These are phyloP conservation scores for Labia minor DNA, from an alignment of 2,888 invertebrate species.

Conservation along the genomic window DNA sequence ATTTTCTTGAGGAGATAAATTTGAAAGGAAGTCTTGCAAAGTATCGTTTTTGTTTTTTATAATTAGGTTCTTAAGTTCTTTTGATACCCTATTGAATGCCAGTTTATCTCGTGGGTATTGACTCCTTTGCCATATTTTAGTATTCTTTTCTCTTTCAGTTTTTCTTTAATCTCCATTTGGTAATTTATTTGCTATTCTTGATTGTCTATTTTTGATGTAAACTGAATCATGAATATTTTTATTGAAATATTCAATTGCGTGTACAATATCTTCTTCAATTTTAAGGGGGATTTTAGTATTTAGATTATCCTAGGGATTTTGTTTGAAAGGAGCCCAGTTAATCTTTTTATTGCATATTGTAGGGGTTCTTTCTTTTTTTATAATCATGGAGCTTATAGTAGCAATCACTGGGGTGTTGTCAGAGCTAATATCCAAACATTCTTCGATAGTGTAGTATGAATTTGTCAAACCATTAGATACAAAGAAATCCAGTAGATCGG, in stretches of 20 bases:
- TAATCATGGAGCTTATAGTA: constrained; percentile 15
- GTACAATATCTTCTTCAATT: constrained; percentile 25
- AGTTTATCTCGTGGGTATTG: background rate
- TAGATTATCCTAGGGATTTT: constrained; percentile 19
- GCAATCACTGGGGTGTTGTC: constrained; percentile 25
- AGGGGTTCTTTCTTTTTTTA: background rate
- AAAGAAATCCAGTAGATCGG: constrained; percentile 26
- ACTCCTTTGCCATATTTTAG: constrained; percentile 19
- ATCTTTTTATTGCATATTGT: constrained; percentile 22
- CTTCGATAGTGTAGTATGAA: constrained; percentile 18
- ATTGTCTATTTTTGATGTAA: background rate
- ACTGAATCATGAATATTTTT: constrained; percentile 22
- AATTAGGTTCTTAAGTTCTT: background rate
- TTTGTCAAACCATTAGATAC: constrained; percentile 22
- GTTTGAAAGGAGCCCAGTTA: constrained; percentile 22
- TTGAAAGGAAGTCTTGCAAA: background rate
- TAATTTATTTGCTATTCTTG: background rate
- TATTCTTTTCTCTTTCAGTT: constrained; percentile 25
- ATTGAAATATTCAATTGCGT: constrained; percentile 22
- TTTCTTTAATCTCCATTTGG: constrained; percentile 18
- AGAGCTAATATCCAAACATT: constrained; percentile 26
- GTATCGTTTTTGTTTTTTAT: background rate
- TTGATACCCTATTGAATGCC: background rate
- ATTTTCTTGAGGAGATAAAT: background rate
- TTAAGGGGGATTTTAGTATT: constrained; percentile 24